phyloP scores from a whole-genome alignment of 2,888 invertebrate genomes.

The Incurvaria masculella region DNA sequence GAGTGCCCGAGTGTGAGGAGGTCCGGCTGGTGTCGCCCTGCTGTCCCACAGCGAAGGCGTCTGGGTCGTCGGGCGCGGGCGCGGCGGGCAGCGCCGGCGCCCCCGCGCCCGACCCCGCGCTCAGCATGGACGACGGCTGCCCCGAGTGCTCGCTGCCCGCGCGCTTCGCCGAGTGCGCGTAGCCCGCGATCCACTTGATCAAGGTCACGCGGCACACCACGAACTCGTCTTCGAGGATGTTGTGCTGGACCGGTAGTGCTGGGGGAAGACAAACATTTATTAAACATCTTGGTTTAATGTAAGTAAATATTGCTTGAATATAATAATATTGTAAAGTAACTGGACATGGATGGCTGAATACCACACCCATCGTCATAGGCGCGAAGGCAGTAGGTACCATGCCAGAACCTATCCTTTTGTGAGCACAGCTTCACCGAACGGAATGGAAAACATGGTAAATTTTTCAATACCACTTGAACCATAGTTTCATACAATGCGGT shows the following conservation, averaged over 20 bases:
- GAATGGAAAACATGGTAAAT: too few species aligned
- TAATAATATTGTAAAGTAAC: too few species aligned
- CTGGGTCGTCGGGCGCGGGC: slow-evolving; percentile 40
- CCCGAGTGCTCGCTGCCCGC: slow-evolving; percentile 45
- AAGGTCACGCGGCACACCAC: slow-evolving; percentile 76
- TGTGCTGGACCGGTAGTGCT: slow-evolving; percentile 75
- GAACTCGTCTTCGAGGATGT: slow-evolving; percentile 65
- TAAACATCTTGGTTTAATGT: too few species aligned
- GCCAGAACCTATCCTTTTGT: too few species aligned
- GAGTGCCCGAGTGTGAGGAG: slow-evolving; percentile 51
- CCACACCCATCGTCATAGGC: too few species aligned
- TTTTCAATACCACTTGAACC: too few species aligned
- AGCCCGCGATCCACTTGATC: slow-evolving; percentile 87
- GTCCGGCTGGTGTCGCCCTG: slow-evolving; percentile 50
- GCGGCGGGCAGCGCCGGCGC: slow-evolving; percentile 41
- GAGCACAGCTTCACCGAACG: too few species aligned
- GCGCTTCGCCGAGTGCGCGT: slow-evolving; percentile 72
- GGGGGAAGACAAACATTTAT: too few species aligned
- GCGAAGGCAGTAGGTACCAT: too few species aligned
- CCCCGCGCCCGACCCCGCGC: slow-evolving; percentile 39
- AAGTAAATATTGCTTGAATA: too few species aligned
- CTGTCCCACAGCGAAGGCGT: slow-evolving; percentile 45
- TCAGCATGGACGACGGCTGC: slow-evolving; percentile 47
- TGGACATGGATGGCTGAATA: too few species aligned
- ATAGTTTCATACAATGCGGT: too few species aligned